Evolutionary conservation across 2,113 vertebrate species (phyloP).

Genomic region (Meleagris gallopavo): DNA sequence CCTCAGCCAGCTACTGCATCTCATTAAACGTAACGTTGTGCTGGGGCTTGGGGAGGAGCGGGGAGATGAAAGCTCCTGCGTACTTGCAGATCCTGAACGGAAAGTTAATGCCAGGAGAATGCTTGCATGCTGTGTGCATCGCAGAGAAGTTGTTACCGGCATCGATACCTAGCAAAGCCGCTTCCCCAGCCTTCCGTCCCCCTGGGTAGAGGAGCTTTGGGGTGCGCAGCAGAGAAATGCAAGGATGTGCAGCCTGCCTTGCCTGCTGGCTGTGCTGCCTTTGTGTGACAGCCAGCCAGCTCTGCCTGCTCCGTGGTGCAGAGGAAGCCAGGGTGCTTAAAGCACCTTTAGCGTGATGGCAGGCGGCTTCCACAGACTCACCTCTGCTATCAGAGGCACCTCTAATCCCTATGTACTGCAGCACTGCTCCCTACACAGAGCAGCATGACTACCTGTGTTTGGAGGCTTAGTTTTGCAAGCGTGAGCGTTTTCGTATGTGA

Average conservation of each 20-base stretch:
- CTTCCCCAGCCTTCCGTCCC: not conserved
- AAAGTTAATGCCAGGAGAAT: not conserved
- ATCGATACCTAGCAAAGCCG: not conserved
- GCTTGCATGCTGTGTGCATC: fast-evolving
- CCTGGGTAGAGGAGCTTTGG: not conserved
- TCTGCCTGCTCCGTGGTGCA: fast-evolving
- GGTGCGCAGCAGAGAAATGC: fast-evolving
- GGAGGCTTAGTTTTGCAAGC: fast-evolving
- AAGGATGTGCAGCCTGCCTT: not conserved
- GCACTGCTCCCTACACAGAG: not conserved
- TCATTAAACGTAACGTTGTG: slow-evolving; percentile 11
- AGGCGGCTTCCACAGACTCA: not conserved
- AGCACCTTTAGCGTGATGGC: not conserved
- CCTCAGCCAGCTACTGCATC: not conserved
- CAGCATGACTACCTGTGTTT: fast-evolving
- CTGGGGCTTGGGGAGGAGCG: not conserved
- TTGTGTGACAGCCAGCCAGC: fast-evolving
- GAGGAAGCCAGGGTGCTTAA: not conserved
- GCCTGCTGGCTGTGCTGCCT: not conserved
- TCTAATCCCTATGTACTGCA: not conserved
- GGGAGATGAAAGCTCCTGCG: not conserved
- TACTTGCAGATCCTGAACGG: not conserved
- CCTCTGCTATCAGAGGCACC: fast-evolving
- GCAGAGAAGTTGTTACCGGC: not conserved
- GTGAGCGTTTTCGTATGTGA: not conserved